A percentile compares a stretch with the other conserved stretches of the same genome.
Conservation (phyloP, 2,113 vertebrate genomes). For the Podilymbus podiceps region DNA sequence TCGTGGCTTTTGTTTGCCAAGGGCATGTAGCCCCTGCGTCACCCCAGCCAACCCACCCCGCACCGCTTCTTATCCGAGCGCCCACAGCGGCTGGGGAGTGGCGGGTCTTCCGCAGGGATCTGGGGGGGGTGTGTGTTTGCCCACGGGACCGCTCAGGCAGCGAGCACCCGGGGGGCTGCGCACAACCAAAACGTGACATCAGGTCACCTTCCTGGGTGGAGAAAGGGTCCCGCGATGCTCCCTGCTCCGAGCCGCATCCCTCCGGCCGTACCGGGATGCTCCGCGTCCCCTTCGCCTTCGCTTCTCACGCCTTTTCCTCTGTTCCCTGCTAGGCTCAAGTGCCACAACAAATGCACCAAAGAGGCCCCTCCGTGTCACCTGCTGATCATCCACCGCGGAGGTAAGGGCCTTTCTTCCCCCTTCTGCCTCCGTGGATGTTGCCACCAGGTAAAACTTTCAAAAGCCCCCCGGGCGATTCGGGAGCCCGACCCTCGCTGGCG, state of each 20-base stretch:
- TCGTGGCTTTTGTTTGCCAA: not conserved
- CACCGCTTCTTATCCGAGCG: rapidly evolving
- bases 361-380: slow-evolving; percentile 98
- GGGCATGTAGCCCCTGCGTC: rapidly evolving
- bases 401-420: slow-evolving; percentile 65
- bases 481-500: slow-evolving; percentile 7
- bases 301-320: not conserved
- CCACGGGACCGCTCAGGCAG: rapidly evolving
- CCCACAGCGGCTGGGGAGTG: not conserved
- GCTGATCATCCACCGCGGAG: slow-evolving; percentile 95
- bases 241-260: not conserved
- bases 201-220: not conserved
- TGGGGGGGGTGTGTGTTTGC: rapidly evolving
- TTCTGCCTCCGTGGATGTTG: not conserved
- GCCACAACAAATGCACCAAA: slow-evolving; percentile 99
- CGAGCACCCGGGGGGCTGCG: too few relatives aligned
- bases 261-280: rapidly evolving
- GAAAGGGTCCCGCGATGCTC: not conserved
- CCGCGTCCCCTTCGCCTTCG: rapidly evolving
- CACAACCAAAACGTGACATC: rapidly evolving
- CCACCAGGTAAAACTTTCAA: not conserved
- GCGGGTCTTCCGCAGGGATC: rapidly evolving
- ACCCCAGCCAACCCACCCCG: not conserved
- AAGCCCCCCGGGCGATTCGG: slow-evolving; percentile 34
- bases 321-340: slow-evolving; percentile 89